Conservation (phyloP, 2,888 invertebrate species). For the Druceiella hillmani region DNA sequence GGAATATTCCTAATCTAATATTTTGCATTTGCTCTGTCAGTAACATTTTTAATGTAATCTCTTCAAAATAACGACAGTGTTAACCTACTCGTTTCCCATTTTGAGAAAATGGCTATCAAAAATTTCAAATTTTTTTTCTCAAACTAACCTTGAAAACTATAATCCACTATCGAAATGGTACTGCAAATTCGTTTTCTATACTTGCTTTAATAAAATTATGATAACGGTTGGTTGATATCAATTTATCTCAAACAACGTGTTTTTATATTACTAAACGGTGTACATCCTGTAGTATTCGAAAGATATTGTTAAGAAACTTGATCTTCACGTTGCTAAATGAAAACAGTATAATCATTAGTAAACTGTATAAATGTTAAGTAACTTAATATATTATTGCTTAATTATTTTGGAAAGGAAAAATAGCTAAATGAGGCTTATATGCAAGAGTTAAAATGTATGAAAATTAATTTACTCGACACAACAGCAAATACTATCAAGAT, state of each 20-base stretch:
- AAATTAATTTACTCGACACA: no score
- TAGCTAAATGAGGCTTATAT: no score
- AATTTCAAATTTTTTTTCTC: conserved; percentile 1
- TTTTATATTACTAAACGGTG: no score
- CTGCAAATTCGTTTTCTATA: conserved; percentile 2
- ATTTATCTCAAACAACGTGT: no score
- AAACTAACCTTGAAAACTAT: not conserved
- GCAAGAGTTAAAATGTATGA: no score
- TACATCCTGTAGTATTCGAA: no score
- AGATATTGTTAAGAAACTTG: conserved; percentile 1
- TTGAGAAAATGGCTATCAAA: conserved; percentile 6
- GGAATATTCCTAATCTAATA: no score
- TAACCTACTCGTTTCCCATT: conserved; percentile 9
- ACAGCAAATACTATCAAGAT: no score
- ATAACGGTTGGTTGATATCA: not conserved
- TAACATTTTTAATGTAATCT: no score
- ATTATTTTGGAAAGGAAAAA: no score
- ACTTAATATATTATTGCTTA: conserved; percentile 2
- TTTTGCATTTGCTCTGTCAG: no score
- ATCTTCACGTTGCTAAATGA: conserved; percentile 3
- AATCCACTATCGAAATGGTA: not conserved
- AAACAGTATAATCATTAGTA: not conserved
- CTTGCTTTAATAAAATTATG: conserved; percentile 1
- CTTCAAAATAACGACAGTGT: no score
- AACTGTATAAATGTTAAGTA: conserved; percentile 4